phyloP scores from a whole-genome alignment of 2,888 invertebrate species.

The Cloeon dipterum region DNA sequence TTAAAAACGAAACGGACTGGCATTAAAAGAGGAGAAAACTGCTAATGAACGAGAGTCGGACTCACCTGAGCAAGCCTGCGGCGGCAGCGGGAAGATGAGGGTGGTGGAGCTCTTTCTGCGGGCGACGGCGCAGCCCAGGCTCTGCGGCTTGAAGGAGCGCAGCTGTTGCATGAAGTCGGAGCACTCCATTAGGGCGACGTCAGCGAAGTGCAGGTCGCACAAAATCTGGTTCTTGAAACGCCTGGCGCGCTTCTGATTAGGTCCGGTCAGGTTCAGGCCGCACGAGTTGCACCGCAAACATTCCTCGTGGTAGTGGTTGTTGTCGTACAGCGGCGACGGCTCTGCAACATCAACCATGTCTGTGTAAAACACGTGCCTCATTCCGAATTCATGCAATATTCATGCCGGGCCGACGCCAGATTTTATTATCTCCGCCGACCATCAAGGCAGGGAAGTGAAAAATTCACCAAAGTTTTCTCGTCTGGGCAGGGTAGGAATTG shows the following conservation, averaged over 20 bases:
- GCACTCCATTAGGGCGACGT: slow-evolving; percentile 93
- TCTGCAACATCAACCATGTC: slow-evolving; percentile 30
- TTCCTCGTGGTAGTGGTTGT: slow-evolving; percentile 94
- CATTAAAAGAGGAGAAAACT: no score
- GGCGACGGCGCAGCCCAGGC: slow-evolving; percentile 83
- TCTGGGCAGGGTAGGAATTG: no score
- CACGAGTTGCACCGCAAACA: slow-evolving; percentile 91
- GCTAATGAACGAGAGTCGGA: no score
- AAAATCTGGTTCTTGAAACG: slow-evolving; percentile 74
- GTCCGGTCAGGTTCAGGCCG: slow-evolving; percentile 77
- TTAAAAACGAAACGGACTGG: no score
- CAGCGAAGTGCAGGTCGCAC: slow-evolving; percentile 89
- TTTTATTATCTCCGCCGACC: no score
- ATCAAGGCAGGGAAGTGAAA: no score
- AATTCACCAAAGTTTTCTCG: no score
- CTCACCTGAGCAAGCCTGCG: slow-evolving; percentile 82
- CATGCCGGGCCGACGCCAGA: no score
- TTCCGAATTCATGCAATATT: no score
- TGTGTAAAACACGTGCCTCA: no score
- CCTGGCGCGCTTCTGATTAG: slow-evolving; percentile 39
- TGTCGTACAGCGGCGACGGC: slow-evolving; percentile 77
- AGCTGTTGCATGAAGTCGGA: slow-evolving; percentile 94
- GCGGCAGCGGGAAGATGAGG: slow-evolving; percentile 78
- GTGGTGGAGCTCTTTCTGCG: slow-evolving; percentile 83
- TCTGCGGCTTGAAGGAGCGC: slow-evolving; percentile 87